phyloP scores from a whole-genome alignment of 1,140 invertebrate species.

The Zeugodacus cucurbitae region DNA sequence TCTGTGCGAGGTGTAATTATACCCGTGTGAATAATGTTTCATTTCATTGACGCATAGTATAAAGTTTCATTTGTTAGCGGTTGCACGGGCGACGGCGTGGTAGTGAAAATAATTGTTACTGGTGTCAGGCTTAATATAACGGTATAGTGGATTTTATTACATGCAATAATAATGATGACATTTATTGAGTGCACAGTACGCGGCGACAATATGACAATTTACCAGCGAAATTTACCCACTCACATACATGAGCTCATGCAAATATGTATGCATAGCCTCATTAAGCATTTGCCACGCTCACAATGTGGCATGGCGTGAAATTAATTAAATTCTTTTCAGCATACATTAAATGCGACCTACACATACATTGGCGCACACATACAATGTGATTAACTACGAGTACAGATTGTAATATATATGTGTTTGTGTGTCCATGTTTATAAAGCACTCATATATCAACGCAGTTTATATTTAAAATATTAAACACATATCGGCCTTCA shows the following conservation, averaged over 20 bases:
- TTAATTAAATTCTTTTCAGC: conserved; percentile 25
- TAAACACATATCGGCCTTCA: not conserved
- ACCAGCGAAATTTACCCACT: not conserved
- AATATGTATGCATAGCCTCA: not conserved
- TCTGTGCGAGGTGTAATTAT: not conserved
- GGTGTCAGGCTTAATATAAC: not conserved
- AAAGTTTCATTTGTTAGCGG: not conserved
- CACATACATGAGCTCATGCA: not conserved
- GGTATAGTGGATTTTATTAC: not conserved
- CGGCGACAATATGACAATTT: not conserved
- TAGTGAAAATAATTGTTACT: not conserved
- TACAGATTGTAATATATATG: not conserved
- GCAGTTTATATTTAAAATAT: not conserved
- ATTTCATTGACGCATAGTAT: not conserved
- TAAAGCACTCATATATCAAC: no score
- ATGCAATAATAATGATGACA: conserved; percentile 25
- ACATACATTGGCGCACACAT: not conserved
- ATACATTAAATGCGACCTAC: not conserved
- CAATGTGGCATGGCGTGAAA: conserved; percentile 5
- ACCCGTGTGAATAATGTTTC: conserved; percentile 4
- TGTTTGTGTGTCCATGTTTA: not conserved
- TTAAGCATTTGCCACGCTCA: not conserved
- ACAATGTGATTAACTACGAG: not conserved
- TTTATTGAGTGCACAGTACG: not conserved
- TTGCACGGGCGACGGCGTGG: not conserved